Evolutionary conservation across 2,113 vertebrate species (phyloP), one percentile per base, ranked within the genome.

Genomic region (Suncus etruscus): DNA sequence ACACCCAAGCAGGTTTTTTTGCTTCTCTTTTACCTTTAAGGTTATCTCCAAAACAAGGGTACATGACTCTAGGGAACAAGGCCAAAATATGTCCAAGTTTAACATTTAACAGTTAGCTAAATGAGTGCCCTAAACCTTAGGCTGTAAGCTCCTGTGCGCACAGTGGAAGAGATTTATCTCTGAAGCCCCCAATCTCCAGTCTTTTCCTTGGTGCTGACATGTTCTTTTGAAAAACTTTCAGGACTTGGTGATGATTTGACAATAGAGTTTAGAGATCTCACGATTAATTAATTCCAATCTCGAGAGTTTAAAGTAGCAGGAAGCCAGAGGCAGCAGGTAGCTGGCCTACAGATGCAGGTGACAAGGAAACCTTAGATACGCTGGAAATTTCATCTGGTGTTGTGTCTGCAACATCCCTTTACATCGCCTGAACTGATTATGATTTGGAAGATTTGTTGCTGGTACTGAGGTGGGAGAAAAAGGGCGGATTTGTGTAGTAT

Each of bases 231-330:
- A 45, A 89, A 79, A 61, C 20, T 80, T 83, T 45, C 51, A 22
- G 73, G 39, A 82, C 14, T 9, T 29, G 48, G 47, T 9, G 29
- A n/a, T 68, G 22, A 83, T 16, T 10, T 79, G 39, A 48, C 29
- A 9, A 24, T 22, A 18, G 9, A 18, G 12, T 6, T n/a, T 31
- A 12, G 11, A 69, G 74, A 61, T 14, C 45, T 25, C 29, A 14
- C 12, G 47, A 65, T 86, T 75, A 68, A 94, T 39, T 39, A 95
- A 95, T 80, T 89, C 61, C 83, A 86, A 63, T 70, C 89, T 96
- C 70, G 87, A 85, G 92, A 94, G 88, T 96, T 95, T 80, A 76
- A 76, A 93, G 76, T 11, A 27, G 90, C 90, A 87, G 4, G 24
- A 20, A 61, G 89, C 78, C 81, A 91, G 1, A 75, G 31, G 77